phyloP scores from a whole-genome alignment of 2,113 vertebrate species.

The Oncorhynchus gorbuscha region DNA sequence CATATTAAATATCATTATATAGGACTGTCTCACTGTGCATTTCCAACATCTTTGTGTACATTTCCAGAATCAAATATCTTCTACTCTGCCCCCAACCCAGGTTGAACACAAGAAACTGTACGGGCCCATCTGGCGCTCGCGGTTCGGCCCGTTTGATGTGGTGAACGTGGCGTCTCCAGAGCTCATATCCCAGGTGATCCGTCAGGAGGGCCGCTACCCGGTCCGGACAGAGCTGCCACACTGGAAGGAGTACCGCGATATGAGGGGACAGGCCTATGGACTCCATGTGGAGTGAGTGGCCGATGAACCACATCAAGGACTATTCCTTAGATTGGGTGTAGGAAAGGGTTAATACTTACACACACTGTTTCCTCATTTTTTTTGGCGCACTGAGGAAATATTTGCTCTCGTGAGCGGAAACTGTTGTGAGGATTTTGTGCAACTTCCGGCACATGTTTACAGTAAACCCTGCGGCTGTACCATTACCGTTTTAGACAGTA shows the following conservation, averaged over 20 bases:
- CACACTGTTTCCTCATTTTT: no score
- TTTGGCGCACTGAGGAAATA: no score
- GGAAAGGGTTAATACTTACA: no score
- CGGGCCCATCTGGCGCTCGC: constrained; percentile 77
- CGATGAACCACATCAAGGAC: not conserved
- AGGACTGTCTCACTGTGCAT: no score
- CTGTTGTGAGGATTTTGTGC: no score
- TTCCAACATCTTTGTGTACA: no score
- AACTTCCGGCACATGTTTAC: no score
- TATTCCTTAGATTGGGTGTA: not conserved
- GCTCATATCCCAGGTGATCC: constrained; percentile 72
- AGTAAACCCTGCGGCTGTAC: no score
- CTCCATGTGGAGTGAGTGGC: constrained; percentile 74
- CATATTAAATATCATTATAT: no score
- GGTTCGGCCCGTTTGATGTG: constrained; percentile 66
- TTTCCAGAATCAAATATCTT: not conserved
- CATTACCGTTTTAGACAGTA: no score
- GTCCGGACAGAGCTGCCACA: constrained; percentile 64
- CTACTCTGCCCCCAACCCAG: constrained; percentile 37
- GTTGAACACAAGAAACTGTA: constrained; percentile 65
- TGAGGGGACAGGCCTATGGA: constrained; percentile 77
- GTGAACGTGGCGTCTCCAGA: constrained; percentile 74
- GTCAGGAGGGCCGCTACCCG: constrained; percentile 75
- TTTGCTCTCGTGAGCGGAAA: no score
- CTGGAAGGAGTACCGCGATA: constrained; percentile 77